Evolutionary conservation across 1,140 invertebrate genomes (phyloP).

Genomic region (Hypothenemus hampei): DNA sequence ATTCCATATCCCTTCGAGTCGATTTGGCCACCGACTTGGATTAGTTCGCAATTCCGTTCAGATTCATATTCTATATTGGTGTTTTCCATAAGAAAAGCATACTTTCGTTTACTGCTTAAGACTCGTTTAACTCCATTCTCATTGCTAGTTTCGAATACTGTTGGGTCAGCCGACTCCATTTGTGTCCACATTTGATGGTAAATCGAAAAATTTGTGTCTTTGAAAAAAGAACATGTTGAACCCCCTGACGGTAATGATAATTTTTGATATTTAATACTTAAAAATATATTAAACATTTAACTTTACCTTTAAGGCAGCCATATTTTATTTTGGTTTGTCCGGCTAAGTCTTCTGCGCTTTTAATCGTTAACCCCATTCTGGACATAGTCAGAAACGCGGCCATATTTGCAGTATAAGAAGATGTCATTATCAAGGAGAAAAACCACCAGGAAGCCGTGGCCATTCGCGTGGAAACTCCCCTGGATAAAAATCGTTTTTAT

Average conservation of each 20-base stretch:
- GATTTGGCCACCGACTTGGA: conserved; percentile 68
- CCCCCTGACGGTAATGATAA: conserved; percentile 22
- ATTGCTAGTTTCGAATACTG: conserved; percentile 75
- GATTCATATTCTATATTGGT: conserved; percentile 73
- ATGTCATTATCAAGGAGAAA: conserved; percentile 93
- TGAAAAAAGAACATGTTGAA: conserved; percentile 31
- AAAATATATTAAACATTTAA: conserved; percentile 4
- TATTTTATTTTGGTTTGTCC: conserved; percentile 87
- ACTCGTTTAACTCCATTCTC: conserved; percentile 82
- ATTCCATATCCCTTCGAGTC: conserved; percentile 82
- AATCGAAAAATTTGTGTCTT: conserved; percentile 63
- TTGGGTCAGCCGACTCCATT: conserved; percentile 76
- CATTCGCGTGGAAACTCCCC: conserved; percentile 69
- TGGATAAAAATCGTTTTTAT: conserved; percentile 33
- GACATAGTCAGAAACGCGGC: conserved; percentile 91
- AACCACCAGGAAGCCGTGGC: conserved; percentile 92
- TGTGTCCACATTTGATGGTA: conserved; percentile 67
- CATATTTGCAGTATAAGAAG: conserved; percentile 93
- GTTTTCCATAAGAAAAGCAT: conserved; percentile 85
- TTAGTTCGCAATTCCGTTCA: conserved; percentile 69
- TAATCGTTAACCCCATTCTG: conserved; percentile 78
- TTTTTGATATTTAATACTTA: too few relatives aligned
- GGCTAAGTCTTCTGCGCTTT: conserved; percentile 82
- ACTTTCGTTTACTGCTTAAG: conserved; percentile 58
- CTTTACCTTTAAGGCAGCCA: conserved; percentile 67